These are phyloP conservation scores for Stegastes partitus DNA, from an alignment of 2,113 vertebrate genomes.

Conservation along the genomic window DNA sequence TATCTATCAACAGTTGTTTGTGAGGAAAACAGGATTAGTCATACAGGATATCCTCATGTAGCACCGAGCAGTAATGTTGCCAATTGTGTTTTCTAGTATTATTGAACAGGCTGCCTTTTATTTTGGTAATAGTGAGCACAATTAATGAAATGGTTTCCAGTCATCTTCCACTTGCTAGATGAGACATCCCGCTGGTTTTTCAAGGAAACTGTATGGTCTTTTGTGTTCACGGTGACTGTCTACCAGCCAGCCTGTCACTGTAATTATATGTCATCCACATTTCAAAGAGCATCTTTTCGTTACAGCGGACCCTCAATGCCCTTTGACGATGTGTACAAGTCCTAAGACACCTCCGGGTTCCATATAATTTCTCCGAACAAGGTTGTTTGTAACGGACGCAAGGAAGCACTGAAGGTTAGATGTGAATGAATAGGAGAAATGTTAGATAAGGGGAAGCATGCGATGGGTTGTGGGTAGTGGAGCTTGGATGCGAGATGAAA, in stretches of 20 bases:
- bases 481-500: neutral
- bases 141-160: neutral
- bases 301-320: neutral
- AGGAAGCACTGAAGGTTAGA: conserved; percentile 8
- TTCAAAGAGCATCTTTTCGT: neutral
- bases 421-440: neutral
- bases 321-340: neutral
- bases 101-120: neutral
- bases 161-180: neutral
- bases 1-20: conserved; percentile 20
- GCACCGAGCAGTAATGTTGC: neutral
- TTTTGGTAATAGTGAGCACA: conserved; percentile 8
- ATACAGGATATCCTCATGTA: neutral
- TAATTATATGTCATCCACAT: conserved; percentile 23
- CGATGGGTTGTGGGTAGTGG: neutral
- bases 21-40: conserved; percentile 25
- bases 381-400: conserved; percentile 16
- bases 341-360: neutral
- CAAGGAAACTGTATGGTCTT: neutral
- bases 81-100: neutral
- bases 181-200: conserved; percentile 2
- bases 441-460: neutral
- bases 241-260: neutral
- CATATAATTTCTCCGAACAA: conserved; percentile 7
- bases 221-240: conserved; percentile 10